phyloP scores from a whole-genome alignment of 2,888 invertebrate genomes.

The Eristalinus aeneus region DNA sequence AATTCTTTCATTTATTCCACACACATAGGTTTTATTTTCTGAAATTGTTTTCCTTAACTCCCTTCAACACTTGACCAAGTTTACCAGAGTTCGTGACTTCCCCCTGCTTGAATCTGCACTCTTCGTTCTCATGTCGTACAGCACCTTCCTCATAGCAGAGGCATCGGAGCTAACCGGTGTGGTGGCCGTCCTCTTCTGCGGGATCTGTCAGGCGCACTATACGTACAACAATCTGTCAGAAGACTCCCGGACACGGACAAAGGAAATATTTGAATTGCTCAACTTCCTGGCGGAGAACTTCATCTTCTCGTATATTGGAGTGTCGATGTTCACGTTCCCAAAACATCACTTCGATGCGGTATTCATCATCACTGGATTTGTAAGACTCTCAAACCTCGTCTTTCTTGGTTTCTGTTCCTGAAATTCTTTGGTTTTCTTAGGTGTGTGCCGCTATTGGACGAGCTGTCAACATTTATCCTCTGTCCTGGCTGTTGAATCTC shows the following conservation, averaged over 20 bases:
- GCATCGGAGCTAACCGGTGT: constrained; percentile 97
- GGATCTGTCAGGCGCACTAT: constrained; percentile 99
- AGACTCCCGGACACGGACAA: constrained; percentile 92
- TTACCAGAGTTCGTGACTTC: constrained; percentile 96
- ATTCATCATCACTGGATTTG: constrained; percentile 96
- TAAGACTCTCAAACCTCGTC: constrained; percentile 80
- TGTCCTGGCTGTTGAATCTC: constrained; percentile 95
- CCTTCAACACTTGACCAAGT: constrained; percentile 90
- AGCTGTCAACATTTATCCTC: constrained; percentile 96
- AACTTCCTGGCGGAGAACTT: constrained; percentile 99
- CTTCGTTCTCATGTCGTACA: constrained; percentile 98
- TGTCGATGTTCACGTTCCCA: constrained; percentile 98
- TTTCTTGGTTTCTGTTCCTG: neutral
- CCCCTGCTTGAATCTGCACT: constrained; percentile 97
- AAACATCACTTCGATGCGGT: constrained; percentile 96
- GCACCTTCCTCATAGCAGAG: constrained; percentile 98
- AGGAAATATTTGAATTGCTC: constrained; percentile 95
- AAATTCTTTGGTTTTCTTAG: constrained; percentile 81
- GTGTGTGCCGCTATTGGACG: constrained; percentile 94
- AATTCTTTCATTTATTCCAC: neutral
- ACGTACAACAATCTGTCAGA: constrained; percentile 97
- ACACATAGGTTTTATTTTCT: too few relatives aligned
- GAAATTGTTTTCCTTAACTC: constrained; percentile 75
- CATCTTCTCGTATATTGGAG: constrained; percentile 99
- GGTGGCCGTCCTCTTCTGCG: constrained; percentile 98